A percentile compares a stretch with the other conserved stretches of the same genome.
Evolutionary conservation across 2,797 vertebrate genomes (phyloP).

Genomic region (Aphelocoma californica): DNA sequence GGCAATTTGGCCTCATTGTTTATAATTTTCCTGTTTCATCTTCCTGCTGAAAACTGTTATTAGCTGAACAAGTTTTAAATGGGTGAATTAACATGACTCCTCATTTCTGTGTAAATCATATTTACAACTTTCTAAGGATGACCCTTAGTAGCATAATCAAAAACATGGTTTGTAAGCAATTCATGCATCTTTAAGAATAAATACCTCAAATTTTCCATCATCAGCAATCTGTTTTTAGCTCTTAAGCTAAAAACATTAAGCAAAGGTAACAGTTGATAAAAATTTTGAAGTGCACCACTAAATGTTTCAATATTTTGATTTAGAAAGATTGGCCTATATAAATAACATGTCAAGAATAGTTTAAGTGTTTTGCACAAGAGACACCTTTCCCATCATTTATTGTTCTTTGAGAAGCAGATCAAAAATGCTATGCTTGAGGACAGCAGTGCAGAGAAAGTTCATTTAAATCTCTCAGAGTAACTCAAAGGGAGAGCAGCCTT

Average conservation of each 20-base stretch:
- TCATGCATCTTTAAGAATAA: slow-evolving; percentile 22
- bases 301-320: slow-evolving; percentile 24
- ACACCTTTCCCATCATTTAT: background rate
- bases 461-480: background rate
- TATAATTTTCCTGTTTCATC: background rate
- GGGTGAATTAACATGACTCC: background rate
- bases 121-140: background rate
- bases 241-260: background rate
- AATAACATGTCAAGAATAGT: background rate
- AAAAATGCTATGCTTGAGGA: background rate
- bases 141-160: slow-evolving; percentile 29
- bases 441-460: background rate
- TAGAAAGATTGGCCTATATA: slow-evolving; percentile 8
- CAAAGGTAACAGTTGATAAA: background rate
- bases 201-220: background rate
- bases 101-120: slow-evolving; percentile 15
- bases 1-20: background rate
- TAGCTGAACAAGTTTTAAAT: slow-evolving; percentile 12
- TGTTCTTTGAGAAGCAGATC: background rate
- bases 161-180: slow-evolving; percentile 35
- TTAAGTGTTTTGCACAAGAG: background rate
- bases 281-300: background rate
- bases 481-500: background rate
- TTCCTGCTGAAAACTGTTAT: background rate
- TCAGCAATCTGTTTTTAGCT: background rate